Base-by-base conservation (phyloP, 2,888 invertebrate species). In the Aricia artaxerxes region DNA sequence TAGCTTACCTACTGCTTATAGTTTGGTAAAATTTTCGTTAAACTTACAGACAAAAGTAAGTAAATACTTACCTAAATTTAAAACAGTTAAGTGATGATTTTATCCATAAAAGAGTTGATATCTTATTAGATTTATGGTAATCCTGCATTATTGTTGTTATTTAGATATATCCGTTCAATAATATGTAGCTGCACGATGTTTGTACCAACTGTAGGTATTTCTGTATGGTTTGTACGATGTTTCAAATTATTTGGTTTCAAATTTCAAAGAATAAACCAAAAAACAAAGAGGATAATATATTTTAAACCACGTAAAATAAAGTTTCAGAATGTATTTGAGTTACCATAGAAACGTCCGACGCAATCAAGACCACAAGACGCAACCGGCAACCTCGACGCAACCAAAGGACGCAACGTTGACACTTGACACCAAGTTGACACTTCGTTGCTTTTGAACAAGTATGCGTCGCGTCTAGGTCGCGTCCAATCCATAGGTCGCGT, bases 101-200 rank as follows among this genome's bases (percentile, higher is more conserved):
- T 78, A 95, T 88, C 90, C 94, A 94, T 85, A 95, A 95, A 77
- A 95, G 87, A 73, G 93, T 95, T 4, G 92, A 89, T 82, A 88
- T 79, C 85, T 92, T 93, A 83, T 94, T 94, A 81, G 85, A 86
- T 35, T 89, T 89, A 78, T 84, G 86, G 82, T 91, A 92, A 80
- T 90, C 89, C 81, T 88, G 86, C 94, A 94, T 93, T 72, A 57
- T 85, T 31, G 13, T 35, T 64, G 24, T 61, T 61, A 61, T 24
- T 61, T 61, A 53, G 0, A 53, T 13, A 53, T 53, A 53, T 53
- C 53, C 53, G 4, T 4, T 13, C 13, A 53, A 13, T 53, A 53
- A 0, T 53, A 13, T 53, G 53, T 13, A 13, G 53, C 53, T 53
- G 53, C 13, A 53, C 13, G 53, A 53, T 53, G 13, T 13, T n/a